These are phyloP conservation scores for Listronotus oregonensis DNA, from an alignment of 1,140 invertebrate species.

Conservation along the genomic window DNA sequence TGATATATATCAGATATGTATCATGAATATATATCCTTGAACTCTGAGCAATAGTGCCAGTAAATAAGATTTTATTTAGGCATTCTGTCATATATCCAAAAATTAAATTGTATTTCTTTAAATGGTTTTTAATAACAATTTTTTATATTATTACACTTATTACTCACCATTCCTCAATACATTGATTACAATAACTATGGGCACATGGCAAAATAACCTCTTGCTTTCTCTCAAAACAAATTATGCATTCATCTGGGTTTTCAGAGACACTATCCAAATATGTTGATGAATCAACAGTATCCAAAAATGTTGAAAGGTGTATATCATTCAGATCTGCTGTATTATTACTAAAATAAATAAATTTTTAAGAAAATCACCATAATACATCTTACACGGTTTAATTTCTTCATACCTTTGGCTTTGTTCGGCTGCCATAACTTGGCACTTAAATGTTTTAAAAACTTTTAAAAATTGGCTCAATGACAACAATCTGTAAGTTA, in stretches of 20 bases:
- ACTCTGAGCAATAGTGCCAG: too few relatives aligned
- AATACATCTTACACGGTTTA: too few relatives aligned
- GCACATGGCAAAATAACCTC: constrained; percentile 70
- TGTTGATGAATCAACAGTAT: constrained; percentile 17
- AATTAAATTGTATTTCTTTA: too few relatives aligned
- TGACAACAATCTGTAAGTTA: constrained; percentile 63
- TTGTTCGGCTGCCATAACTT: constrained; percentile 51
- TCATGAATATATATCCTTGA: too few relatives aligned
- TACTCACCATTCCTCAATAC: constrained; percentile 69
- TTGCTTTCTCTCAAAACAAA: constrained; percentile 71
- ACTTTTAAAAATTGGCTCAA: constrained; percentile 66
- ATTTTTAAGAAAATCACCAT: too few relatives aligned
- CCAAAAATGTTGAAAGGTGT: constrained; percentile 39
- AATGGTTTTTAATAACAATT: too few relatives aligned
- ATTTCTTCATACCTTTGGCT: constrained; percentile 39
- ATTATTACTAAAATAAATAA: too few relatives aligned
- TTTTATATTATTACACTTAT: too few relatives aligned
- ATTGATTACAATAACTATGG: constrained; percentile 70
- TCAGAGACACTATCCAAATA: constrained; percentile 14
- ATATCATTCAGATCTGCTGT: constrained; percentile 1
- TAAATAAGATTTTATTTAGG: too few relatives aligned
- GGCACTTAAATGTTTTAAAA: constrained; percentile 59
- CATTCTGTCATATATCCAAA: too few relatives aligned
- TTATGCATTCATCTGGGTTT: constrained; percentile 66
- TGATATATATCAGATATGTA: too few relatives aligned